Evolutionary conservation across 2,797 vertebrate genomes (phyloP), one percentile per base, ranked within the genome.

Genomic region (Serranus cabrilla): DNA sequence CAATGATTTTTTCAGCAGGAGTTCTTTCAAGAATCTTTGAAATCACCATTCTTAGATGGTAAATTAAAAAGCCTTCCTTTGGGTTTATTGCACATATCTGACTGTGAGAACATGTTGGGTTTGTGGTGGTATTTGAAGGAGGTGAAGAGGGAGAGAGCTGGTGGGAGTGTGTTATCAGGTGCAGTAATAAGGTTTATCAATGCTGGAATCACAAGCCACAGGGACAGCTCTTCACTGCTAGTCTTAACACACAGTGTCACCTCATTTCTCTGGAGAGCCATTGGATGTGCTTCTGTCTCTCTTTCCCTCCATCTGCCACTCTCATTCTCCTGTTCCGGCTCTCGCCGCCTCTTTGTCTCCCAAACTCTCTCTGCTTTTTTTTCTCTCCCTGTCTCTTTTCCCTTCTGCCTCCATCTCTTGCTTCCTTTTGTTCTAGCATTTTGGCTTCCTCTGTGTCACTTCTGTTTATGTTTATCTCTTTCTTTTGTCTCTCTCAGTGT

Each of bases 401-500:
- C 14, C 42, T 31, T 40, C 58, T 40, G 34, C 81, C 51, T 83
- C 80, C 66, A 42, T 83, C 83, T 82, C 78, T 74, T 2, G 0
- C 57, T 77, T 77, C 57, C 67, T 78, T 78, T 86, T 73, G 49
- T 86, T 73, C 59, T 14, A 39, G 60, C 65, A 75, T 80, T 74
- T 61, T 75, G 37, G 76, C 83, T 86, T 87, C 85, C 68, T 67
- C 54, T 2, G 3, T 84, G 88, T 91, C 90, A 86, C 78, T 81
- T 90, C 71, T 85, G 77, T 89, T 89, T 85, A 90, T 78, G 76
- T 83, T 82, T 74, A 37, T 82, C 68, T 43, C 61, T 77, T 49
- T 37, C 59, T 69, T 21, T 63, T n/a, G 63, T 82, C 71, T 85
- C 73, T 13, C 63, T 69, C 78, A 77, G 72, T 78, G 72, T 84